Conservation (phyloP, 1,140 invertebrate species). For the Zaprionus ghesquierei region DNA sequence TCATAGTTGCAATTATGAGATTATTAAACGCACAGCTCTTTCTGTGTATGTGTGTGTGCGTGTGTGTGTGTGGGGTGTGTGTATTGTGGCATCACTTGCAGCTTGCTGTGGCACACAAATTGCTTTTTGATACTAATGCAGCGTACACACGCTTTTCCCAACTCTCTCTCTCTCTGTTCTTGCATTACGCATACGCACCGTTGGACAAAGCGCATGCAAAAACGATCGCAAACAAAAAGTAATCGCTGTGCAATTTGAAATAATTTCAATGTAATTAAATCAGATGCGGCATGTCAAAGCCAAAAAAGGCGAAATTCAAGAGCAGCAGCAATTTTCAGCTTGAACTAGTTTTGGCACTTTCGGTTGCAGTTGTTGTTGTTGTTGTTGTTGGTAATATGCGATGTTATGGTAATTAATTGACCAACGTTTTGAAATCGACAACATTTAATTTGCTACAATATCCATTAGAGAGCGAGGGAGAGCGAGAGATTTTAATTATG, state of each 20-base stretch:
- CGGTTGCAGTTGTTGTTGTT: background rate
- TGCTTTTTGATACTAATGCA: constrained; percentile 35
- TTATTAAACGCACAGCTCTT: constrained; percentile 39
- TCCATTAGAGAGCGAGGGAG: background rate
- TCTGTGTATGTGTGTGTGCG: background rate
- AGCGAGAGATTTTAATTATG: constrained; percentile 25
- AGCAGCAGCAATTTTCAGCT: background rate
- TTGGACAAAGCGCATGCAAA: constrained; percentile 7
- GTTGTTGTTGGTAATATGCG: background rate
- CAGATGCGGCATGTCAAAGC: background rate
- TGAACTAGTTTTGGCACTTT: background rate
- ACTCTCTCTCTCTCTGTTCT: background rate
- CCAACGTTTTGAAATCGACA: background rate
- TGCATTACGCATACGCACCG: constrained; percentile 28
- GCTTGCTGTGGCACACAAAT: constrained; percentile 20
- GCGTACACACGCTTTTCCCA: no score
- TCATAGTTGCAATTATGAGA: constrained; percentile 63
- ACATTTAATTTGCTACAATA: constrained; percentile 9
- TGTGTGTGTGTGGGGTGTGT: background rate
- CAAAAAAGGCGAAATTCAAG: background rate
- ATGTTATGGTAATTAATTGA: background rate
- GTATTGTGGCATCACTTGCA: background rate
- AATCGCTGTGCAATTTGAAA: constrained; percentile 1
- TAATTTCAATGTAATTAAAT: constrained; percentile 19
- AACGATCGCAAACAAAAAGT: background rate